phyloP scores from a whole-genome alignment of 2,888 invertebrate genomes.

The Torymus auratus region DNA sequence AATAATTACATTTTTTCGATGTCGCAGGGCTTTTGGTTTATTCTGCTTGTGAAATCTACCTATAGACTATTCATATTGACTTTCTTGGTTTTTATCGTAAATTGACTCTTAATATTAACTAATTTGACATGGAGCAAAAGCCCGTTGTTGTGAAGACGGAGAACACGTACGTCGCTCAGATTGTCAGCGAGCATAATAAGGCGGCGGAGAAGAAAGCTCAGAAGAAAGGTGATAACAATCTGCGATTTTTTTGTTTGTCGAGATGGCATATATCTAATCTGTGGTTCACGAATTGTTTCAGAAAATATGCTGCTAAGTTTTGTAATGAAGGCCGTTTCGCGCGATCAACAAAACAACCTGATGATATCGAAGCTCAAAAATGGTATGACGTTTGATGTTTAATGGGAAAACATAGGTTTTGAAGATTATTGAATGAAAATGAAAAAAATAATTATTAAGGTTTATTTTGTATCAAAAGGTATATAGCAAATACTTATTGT shows the following conservation, averaged over 20 bases:
- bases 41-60: no score
- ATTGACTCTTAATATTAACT: no score
- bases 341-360: conserved; percentile 37
- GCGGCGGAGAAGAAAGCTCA: conserved; percentile 1
- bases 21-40: no score
- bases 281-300: not conserved
- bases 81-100: no score
- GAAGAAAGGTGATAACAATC: conserved; percentile 25
- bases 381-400: conserved; percentile 18
- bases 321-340: conserved; percentile 29
- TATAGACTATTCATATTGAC: no score
- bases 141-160: no score
- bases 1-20: no score
- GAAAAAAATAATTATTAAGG: no score
- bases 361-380: conserved; percentile 37
- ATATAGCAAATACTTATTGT: not conserved
- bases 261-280: no score
- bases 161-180: not conserved
- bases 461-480: not conserved
- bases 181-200: conserved; percentile 18
- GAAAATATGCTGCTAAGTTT: conserved; percentile 33
- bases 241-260: no score
- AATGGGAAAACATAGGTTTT: not conserved
- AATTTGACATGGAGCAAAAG: no score
- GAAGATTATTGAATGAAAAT: no score